Base-by-base conservation (phyloP, 2,888 invertebrate genomes). In the Cheilosia grossa region DNA sequence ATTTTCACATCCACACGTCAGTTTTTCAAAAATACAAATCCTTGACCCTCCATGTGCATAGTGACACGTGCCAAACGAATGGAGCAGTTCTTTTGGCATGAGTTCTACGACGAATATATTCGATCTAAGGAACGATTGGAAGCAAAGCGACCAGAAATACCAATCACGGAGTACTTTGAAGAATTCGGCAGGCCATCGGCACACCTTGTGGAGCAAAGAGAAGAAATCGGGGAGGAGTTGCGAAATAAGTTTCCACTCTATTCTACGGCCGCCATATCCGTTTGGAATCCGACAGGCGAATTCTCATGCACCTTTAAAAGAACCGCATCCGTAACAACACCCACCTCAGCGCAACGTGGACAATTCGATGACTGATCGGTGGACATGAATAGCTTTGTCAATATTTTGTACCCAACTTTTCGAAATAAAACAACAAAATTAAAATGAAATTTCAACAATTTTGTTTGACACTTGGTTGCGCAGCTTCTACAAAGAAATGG, bases 31-130 rank as follows among this genome's bases (percentile, higher is more conserved):
- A n/a, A 37, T 58, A 15, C 44, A n/a, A 56, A 47, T 17, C 17
- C 9, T 30, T 10, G 4, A 13, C n/a, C 17, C 58, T 58, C 15
- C n/a, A 30, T 21, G 82, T 78, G 2, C 67, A 30, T 30, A 91
- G 91, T 83, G 5, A 91, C 91, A 3, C 89, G 91, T 0, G 88
- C 88, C 6, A 88, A 88, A 51, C 89, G 89, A 5, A 87, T 89
- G 79, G 90, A 91, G 51, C 89, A 91, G 70, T 91, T 90, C 27
- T 78, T 91, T 4, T 91, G 91, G 91, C 88, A 90, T 66, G 90
- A 91, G 70, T 88, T 91, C 4, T 90, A 89, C 58, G 88, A 89
- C 24, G 91, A 91, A 70, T 91, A 91, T 47, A 87, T 90, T 17
- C 89, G 90, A 2, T 88, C 89, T 9, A 88, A 88, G 24, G 87